These are phyloP conservation scores for Sterna hirundo DNA, from an alignment of 2,113 vertebrate species.

Conservation along the genomic window DNA sequence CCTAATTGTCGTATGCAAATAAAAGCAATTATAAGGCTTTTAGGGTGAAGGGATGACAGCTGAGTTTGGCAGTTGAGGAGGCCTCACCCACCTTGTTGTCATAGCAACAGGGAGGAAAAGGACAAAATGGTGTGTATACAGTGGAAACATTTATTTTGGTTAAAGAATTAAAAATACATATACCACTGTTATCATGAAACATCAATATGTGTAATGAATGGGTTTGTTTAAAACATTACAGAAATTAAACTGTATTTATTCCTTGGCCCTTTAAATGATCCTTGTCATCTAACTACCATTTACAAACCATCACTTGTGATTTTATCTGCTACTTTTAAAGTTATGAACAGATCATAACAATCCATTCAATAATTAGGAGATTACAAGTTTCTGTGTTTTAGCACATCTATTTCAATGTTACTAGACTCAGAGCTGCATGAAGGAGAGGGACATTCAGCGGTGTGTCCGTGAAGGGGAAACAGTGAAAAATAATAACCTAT, in stretches of 20 bases:
- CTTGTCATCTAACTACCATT: slow-evolving; percentile 80
- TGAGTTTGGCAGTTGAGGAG: slow-evolving; percentile 95
- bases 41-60: slow-evolving; percentile 99
- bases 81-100: slow-evolving; percentile 98
- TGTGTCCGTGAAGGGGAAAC: slow-evolving; percentile 28
- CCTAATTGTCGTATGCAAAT: slow-evolving; percentile 99
- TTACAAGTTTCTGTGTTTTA: slow-evolving; percentile 68
- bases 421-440: slow-evolving; percentile 40
- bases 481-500: slow-evolving; percentile 60
- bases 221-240: slow-evolving; percentile 80
- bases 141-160: slow-evolving; percentile 80
- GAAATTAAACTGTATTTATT: slow-evolving; percentile 78
- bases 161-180: slow-evolving; percentile 78
- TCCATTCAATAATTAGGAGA: slow-evolving; percentile 75
- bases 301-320: slow-evolving; percentile 73
- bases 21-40: slow-evolving; percentile 99
- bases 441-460: slow-evolving; percentile 45
- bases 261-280: slow-evolving; percentile 72
- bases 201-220: slow-evolving; percentile 74
- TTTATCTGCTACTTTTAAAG: slow-evolving; percentile 77
- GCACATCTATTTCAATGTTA: slow-evolving; percentile 27
- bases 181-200: slow-evolving; percentile 66
- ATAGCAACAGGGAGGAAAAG: slow-evolving; percentile 93
- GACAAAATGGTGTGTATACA: slow-evolving; percentile 82
- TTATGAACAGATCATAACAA: slow-evolving; percentile 71